Base-by-base conservation (phyloP, 2,888 invertebrate genomes). In the Mesorhabditis spiculigera region DNA sequence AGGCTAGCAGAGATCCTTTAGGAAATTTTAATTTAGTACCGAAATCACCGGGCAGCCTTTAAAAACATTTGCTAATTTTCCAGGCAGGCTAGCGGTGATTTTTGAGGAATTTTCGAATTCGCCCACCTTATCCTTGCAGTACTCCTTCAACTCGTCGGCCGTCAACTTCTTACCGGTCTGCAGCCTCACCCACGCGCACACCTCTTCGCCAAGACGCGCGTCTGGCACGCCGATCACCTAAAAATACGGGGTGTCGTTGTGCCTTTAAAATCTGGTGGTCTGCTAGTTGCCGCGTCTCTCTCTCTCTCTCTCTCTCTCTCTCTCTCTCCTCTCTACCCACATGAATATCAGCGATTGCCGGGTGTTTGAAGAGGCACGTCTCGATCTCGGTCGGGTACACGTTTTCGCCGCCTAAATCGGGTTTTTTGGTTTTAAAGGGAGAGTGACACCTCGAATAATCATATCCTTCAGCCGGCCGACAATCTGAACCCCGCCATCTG, bases 101-200 rank as follows among this genome's bases (percentile, higher is more conserved):
- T 8, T 13, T 3, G 13, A 28, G 28, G 8, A 70, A n/a, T 44
- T 71, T n/a, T 43, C 75, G 13, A 50, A 88, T 3, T 50, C 3
- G 1, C n/a, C n/a, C n/a, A 50, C 88, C 85, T 86, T 86, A 66
- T 86, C 87, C 75, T 85, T 86, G 75, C 88, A 74, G 77, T 77
- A 88, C 88, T 85, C 85, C 43, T 86, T 88, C 4, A 93, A 90
- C 3, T 90, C 87, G 0, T 87, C 84, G 0, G 89, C 89, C 2
- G 72, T 28, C 45, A n/a, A 10, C 63, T 61, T 85, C 0, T 87
- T 85, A 4, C 89, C 90, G 1, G 88, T 87, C 67, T 88, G 88
- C 0, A 91, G 76, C 69, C 90, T 87, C 63, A 89, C 84, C 87
- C 87, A 88, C 16, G 87, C 88, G 82, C 88, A 88, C 5, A 88